Conservation (phyloP, 2,888 invertebrate species). For the Leptinotarsa tumamoca region DNA sequence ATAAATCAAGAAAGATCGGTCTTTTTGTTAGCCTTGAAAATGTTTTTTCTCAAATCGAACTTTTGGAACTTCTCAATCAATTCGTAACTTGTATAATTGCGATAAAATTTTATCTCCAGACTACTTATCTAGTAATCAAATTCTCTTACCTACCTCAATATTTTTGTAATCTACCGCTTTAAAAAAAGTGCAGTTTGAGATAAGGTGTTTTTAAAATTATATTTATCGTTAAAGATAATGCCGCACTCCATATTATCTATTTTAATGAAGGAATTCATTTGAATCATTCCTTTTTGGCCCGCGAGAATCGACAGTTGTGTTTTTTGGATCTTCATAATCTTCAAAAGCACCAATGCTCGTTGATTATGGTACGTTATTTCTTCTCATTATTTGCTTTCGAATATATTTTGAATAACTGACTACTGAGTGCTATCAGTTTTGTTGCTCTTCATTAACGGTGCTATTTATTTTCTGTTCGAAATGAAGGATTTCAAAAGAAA, state of each 20-base stretch:
- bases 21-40: no score
- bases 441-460: no score
- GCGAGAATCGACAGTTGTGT: conserved; percentile 15
- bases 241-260: conserved; percentile 27
- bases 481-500: no score
- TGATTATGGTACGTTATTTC: conserved; percentile 21
- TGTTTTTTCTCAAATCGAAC: background rate
- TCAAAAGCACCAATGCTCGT: conserved; percentile 1
- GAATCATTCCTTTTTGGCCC: conserved; percentile 24
- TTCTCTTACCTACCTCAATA: conserved; percentile 51
- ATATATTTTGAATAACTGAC: background rate
- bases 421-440: no score
- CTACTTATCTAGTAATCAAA: conserved; percentile 24
- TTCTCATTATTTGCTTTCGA: background rate
- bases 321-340: background rate
- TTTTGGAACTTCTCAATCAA: background rate
- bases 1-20: no score
- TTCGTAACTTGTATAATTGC: background rate
- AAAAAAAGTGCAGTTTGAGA: conserved; percentile 41
- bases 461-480: no score
- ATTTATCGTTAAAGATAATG: conserved; percentile 28
- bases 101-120: conserved; percentile 34
- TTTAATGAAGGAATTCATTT: conserved; percentile 17
- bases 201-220: conserved; percentile 35
- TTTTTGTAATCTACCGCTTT: conserved; percentile 39